phyloP scores from a whole-genome alignment of 1,140 invertebrate species.

The Bombus haemorrhoidalis region DNA sequence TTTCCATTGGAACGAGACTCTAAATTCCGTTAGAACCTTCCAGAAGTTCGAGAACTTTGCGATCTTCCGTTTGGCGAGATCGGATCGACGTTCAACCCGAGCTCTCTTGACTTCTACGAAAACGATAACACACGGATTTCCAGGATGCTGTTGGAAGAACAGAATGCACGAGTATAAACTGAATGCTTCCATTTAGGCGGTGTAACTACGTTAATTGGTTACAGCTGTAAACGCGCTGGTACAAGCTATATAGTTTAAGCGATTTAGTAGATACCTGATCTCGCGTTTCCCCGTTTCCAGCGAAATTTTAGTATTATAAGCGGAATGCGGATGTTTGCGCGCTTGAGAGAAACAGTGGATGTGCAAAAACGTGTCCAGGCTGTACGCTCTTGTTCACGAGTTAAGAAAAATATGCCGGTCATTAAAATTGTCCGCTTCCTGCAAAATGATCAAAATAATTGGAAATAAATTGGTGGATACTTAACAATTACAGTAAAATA shows the following conservation, averaged over 20 bases:
- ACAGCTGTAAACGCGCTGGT: slow-evolving; percentile 16
- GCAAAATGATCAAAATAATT: too few species aligned
- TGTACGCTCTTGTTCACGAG: neutral
- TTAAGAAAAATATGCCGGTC: neutral
- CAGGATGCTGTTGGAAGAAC: slow-evolving; percentile 6
- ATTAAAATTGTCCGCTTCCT: too few species aligned
- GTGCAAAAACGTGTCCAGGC: too few species aligned
- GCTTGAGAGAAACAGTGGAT: neutral
- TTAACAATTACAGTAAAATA: too few species aligned
- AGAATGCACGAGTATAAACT: slow-evolving; percentile 9
- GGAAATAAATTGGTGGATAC: too few species aligned
- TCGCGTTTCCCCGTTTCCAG: neutral
- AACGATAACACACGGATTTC: slow-evolving; percentile 21
- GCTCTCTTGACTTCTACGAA: slow-evolving; percentile 17
- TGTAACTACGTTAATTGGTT: slow-evolving; percentile 27
- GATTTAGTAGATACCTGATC: slow-evolving; percentile 10
- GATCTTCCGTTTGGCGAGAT: neutral
- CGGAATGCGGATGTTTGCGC: neutral
- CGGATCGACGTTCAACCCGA: neutral
- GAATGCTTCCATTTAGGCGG: slow-evolving; percentile 35
- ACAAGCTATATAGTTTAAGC: neutral
- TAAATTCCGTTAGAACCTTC: neutral
- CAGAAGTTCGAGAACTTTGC: neutral
- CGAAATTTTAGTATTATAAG: neutral
- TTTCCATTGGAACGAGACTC: neutral